Evolutionary conservation across 2,113 vertebrate species (phyloP).

Genomic region (Vimba vimba): DNA sequence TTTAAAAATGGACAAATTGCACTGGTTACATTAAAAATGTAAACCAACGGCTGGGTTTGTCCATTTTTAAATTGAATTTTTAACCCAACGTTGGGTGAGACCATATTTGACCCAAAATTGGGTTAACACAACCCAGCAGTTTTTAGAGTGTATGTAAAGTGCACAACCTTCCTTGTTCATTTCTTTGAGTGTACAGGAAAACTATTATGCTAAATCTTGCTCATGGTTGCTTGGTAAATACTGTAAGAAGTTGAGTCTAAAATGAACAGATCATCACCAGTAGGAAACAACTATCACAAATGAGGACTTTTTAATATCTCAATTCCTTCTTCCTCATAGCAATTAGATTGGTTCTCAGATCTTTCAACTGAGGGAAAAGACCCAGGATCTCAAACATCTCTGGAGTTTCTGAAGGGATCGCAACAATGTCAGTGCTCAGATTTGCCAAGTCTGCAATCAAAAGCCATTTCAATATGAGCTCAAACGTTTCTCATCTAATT

Average conservation of each 20-base stretch:
- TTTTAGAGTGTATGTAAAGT: too few species aligned
- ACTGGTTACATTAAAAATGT: too few species aligned
- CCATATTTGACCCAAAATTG: too few species aligned
- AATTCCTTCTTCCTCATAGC: not conserved
- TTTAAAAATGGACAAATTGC: too few species aligned
- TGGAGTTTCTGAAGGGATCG: not conserved
- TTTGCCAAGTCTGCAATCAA: not conserved
- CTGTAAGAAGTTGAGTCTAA: not conserved
- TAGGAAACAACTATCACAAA: not conserved
- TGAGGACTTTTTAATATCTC: not conserved
- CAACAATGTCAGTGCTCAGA: not conserved
- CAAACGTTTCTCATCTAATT: not conserved
- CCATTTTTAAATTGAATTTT: too few species aligned
- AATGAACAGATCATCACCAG: not conserved
- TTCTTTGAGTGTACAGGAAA: not conserved
- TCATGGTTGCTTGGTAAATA: not conserved
- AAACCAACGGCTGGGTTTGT: too few species aligned
- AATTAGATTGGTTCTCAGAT: not conserved
- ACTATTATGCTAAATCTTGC: not conserved
- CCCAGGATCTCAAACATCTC: not conserved
- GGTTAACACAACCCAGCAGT: too few species aligned
- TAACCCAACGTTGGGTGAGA: too few species aligned
- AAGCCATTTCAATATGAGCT: not conserved
- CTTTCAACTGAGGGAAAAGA: not conserved
- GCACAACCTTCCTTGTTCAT: too few species aligned